Conservation (phyloP, 2,797 vertebrate species). For the Rhynchonycteris naso region DNA sequence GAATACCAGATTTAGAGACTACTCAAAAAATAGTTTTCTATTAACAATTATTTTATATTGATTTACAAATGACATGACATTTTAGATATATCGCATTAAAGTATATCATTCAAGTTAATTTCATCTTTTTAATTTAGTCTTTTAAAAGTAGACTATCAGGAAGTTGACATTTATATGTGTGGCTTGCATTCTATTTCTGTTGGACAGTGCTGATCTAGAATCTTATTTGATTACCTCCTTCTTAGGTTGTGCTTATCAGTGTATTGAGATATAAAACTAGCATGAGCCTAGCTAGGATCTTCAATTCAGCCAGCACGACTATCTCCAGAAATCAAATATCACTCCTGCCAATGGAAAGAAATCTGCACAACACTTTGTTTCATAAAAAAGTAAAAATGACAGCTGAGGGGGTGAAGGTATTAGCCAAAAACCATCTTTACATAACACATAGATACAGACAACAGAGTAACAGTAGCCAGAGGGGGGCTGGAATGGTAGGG, state of each 20-base stretch:
- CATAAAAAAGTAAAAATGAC: conserved; percentile 20
- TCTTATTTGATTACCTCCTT: neutral
- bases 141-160: neutral
- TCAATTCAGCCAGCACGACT: neutral
- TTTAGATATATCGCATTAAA: neutral
- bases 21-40: neutral
- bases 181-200: neutral
- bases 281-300: neutral
- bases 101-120: neutral
- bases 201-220: neutral
- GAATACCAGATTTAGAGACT: neutral
- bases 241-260: neutral
- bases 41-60: neutral
- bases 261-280: neutral
- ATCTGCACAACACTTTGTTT: conserved; percentile 30
- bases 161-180: neutral
- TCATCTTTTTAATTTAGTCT: neutral
- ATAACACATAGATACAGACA: too few species aligned
- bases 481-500: too few species aligned
- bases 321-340: neutral
- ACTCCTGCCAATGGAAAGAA: neutral
- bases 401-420: too few species aligned
- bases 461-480: too few species aligned
- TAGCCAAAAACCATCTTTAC: too few species aligned
- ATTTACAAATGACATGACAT: neutral